Evolutionary conservation across 2,797 vertebrate genomes (phyloP), one percentile per base, ranked within the genome.

Genomic region (Melanogrammus aeglefinus): DNA sequence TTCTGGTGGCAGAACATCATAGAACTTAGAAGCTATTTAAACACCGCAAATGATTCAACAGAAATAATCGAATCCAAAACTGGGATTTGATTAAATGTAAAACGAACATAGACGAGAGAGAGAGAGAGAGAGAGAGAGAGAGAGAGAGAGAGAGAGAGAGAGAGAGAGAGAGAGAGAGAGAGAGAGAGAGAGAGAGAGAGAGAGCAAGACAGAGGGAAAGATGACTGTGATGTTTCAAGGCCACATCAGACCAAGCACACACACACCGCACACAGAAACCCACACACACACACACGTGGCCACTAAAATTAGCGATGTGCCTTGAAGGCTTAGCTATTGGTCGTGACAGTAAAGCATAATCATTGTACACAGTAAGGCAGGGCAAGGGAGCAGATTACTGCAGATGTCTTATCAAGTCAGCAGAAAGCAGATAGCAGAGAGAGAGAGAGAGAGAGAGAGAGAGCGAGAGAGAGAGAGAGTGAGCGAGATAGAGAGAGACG

Each of bases 111-210:
- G 44, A 4, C 31, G 3, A 33, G 69, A 39, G 73, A 79, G 76
- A 16, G 21, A 76, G 63, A 29, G n/a, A 41, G 66, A 75, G 44
- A 44, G 24, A 76, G 2, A 44, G 78, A 75, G 66, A 44, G 73
- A 72, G 27, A 41, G 72, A 39, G 73, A 79, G 70, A 29, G 16
- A 63, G 72, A 74, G 71, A 83, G 82, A 82, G 75, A 75, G 81
- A 38, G 27, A 76, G 27, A 27, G 78, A 51, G 38, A 24, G 29
- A 24, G 38, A 14, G 81, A 76, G 73, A 83, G 72, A 85, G 57
- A 66, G n/a, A 71, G 0, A 29, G 73, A 12, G 44, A 81, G 6
- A 38, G 36, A 8, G 36, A 44, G 21, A 51, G 16, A 74, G 31
- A 33, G 4, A 33, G 31, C 3, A 33, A 33, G 31, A 33, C 31